Percentiles rank a stretch among this genome's conserved stretches.
Evolutionary conservation across 2,113 vertebrate species (phyloP).

Genomic region (Rana temporaria): DNA sequence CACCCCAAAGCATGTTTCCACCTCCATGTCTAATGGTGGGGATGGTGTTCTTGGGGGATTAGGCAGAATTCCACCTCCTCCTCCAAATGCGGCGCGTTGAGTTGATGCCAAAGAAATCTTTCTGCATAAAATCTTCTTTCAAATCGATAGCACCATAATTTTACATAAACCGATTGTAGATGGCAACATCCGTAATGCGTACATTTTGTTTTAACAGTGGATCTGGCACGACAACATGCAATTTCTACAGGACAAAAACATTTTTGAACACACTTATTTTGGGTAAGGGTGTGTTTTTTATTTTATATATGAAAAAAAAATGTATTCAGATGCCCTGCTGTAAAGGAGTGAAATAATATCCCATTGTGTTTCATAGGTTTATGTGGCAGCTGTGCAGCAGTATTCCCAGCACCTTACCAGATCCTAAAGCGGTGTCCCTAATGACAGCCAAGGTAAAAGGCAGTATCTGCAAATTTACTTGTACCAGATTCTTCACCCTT

Average conservation of each 20-base stretch:
- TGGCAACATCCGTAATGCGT: background rate
- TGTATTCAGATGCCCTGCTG: background rate
- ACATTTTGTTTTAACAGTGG: conserved; percentile 83
- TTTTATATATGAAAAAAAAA: background rate
- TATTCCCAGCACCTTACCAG: conserved; percentile 96
- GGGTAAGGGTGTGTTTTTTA: conserved; percentile 79
- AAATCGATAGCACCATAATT: background rate
- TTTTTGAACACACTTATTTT: conserved; percentile 99
- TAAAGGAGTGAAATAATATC: conserved; percentile 62
- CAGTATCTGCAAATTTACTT: background rate
- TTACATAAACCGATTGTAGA: background rate
- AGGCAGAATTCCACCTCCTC: no score
- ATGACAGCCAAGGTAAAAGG: conserved; percentile 95
- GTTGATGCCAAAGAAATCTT: no score
- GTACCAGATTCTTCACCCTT: background rate
- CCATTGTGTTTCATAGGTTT: conserved; percentile 78
- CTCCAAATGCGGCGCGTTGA: no score
- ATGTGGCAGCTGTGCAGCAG: conserved; percentile 99
- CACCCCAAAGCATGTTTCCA: no score
- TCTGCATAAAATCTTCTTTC: no score
- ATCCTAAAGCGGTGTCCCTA: conserved; percentile 95
- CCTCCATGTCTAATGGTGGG: no score
- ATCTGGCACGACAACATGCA: conserved; percentile 99
- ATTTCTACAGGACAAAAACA: conserved; percentile 99
- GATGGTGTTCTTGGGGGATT: no score